These are phyloP conservation scores for Enteromius mattozi DNA, from an alignment of 2,797 vertebrate species.

Conservation along the genomic window DNA sequence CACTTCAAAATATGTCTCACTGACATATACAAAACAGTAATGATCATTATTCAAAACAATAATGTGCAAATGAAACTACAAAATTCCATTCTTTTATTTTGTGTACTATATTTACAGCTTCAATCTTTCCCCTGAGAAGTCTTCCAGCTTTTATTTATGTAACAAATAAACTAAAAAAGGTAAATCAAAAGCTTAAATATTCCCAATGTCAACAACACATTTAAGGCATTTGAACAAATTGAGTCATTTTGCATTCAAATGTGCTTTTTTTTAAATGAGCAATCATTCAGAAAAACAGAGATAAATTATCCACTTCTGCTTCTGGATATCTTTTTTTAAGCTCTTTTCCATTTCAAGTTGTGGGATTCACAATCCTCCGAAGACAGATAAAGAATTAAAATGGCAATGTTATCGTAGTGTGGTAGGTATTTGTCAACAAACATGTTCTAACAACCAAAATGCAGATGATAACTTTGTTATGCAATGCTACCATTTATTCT, in stretches of 20 bases:
- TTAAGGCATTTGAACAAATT: conserved; percentile 1
- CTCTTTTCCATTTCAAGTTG: conserved; percentile 2
- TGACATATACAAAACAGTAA: neutral
- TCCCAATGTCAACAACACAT: neutral
- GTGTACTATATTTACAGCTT: neutral
- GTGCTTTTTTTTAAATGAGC: neutral
- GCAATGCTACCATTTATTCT: neutral
- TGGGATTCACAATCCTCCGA: neutral
- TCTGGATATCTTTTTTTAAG: neutral
- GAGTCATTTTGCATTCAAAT: neutral
- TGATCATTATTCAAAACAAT: conserved; percentile 14
- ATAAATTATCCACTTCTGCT: neutral
- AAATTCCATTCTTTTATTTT: neutral
- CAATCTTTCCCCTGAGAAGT: neutral
- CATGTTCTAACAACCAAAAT: neutral
- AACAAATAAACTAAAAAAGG: neutral
- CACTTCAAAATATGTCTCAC: neutral
- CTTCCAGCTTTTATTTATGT: neutral
- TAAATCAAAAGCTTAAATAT: neutral
- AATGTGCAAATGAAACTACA: neutral
- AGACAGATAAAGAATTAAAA: conserved; percentile 9
- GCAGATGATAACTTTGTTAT: neutral
- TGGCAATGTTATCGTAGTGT: neutral
- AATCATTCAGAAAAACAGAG: neutral
- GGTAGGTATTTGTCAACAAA: conserved; percentile 1